These are phyloP conservation scores for Pantherophis alleghaniensis DNA, from an alignment of 2,797 vertebrate genomes.

Conservation along the genomic window DNA sequence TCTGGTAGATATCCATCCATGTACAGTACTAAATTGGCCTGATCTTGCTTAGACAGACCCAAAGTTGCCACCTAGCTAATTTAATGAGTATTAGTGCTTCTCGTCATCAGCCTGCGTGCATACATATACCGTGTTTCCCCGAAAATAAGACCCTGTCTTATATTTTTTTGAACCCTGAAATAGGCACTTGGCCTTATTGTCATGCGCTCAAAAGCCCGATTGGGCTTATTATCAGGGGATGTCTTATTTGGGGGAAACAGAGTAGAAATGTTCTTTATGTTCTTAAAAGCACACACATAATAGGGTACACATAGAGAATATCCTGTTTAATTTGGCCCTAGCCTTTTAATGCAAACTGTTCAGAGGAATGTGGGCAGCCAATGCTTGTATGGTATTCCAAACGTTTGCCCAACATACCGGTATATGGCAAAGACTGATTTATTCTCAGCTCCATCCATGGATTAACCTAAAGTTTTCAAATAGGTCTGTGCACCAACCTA, in stretches of 20 bases:
- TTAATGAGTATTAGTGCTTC: not conserved
- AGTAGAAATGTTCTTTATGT: not conserved
- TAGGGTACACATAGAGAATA: not conserved
- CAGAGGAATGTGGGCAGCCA: not conserved
- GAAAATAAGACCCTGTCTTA: too few relatives aligned
- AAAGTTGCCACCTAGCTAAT: not conserved
- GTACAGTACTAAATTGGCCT: not conserved
- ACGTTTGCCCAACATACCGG: not conserved
- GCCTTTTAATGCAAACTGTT: not conserved
- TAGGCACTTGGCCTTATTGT: too few relatives aligned
- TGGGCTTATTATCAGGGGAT: too few relatives aligned
- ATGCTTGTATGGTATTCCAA: not conserved
- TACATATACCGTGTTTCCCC: not conserved
- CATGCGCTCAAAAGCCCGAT: too few relatives aligned
- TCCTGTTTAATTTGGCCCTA: not conserved
- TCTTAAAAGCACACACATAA: not conserved
- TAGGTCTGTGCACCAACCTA: not conserved
- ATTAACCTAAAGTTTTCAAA: not conserved
- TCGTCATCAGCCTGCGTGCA: not conserved
- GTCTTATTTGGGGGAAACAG: too few relatives aligned
- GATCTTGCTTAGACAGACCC: not conserved
- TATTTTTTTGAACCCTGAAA: too few relatives aligned
- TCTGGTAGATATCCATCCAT: not conserved
- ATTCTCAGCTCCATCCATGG: not conserved
- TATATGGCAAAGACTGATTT: not conserved